Evolutionary conservation across 2,797 vertebrate genomes (phyloP).

Genomic region (Sitta carolinensis): DNA sequence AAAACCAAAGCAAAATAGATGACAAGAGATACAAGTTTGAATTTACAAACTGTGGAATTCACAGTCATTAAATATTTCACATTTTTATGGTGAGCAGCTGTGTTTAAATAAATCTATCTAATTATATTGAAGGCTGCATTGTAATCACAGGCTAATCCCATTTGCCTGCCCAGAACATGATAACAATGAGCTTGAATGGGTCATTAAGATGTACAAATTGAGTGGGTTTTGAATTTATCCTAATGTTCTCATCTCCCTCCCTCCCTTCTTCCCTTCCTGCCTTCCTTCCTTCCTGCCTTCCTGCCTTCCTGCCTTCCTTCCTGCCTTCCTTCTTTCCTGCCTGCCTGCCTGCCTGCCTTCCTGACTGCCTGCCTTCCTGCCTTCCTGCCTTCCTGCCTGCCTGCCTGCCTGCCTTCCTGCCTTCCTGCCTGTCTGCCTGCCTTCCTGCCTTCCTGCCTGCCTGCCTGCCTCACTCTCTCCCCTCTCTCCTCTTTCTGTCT

Average conservation of each 20-base stretch:
- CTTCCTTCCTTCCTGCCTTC: not conserved
- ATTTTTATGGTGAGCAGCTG: conserved; percentile 69
- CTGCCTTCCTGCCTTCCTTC: not conserved
- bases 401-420: not conserved
- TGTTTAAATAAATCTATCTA: conserved; percentile 76
- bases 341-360: not conserved
- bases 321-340: not conserved
- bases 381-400: not conserved
- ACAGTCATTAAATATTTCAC: conserved; percentile 52
- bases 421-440: too few relatives aligned
- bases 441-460: not conserved
- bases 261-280: not conserved
- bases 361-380: too few relatives aligned
- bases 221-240: conserved; percentile 10
- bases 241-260: not conserved
- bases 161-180: conserved; percentile 49
- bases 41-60: conserved; percentile 59
- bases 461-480: not conserved
- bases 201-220: conserved; percentile 61
- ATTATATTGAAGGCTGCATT: conserved; percentile 64
- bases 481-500: not conserved
- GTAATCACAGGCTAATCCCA: conserved; percentile 63
- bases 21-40: conserved; percentile 37
- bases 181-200: conserved; percentile 26
- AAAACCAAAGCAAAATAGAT: conserved; percentile 43